Evolutionary conservation across 2,888 invertebrate species (phyloP).

Genomic region (Crepidodera aurea): DNA sequence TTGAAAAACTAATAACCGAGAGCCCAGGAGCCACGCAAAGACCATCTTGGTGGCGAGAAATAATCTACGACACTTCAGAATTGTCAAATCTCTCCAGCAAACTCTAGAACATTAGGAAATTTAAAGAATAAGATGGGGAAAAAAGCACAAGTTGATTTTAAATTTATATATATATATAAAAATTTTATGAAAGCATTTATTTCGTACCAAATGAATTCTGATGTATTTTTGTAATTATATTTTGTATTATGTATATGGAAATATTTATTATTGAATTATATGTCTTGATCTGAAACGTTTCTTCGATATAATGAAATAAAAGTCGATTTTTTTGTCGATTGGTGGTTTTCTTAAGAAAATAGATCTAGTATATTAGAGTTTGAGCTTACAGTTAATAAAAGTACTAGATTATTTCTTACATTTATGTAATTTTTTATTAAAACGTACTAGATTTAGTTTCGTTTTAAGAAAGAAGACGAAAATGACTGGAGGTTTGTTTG

Average conservation of each 20-base stretch:
- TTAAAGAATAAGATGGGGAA: too few relatives aligned
- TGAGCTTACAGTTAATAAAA: too few relatives aligned
- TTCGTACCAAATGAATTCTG: not conserved
- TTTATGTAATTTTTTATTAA: too few relatives aligned
- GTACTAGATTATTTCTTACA: too few relatives aligned
- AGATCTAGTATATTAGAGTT: too few relatives aligned
- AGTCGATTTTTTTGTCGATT: not conserved
- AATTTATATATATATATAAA: too few relatives aligned
- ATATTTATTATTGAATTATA: conserved; percentile 16
- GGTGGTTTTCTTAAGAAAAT: not conserved
- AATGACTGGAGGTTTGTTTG: too few relatives aligned
- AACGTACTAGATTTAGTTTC: too few relatives aligned
- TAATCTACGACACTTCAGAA: conserved; percentile 58
- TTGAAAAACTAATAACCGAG: conserved; percentile 75
- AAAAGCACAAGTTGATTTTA: too few relatives aligned
- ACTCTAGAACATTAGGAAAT: conserved; percentile 32
- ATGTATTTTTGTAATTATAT: conserved; percentile 23
- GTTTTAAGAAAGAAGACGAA: too few relatives aligned
- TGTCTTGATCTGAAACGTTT: not conserved
- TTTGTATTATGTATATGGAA: conserved; percentile 19
- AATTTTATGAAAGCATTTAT: conserved; percentile 14
- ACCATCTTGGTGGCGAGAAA: conserved; percentile 77
- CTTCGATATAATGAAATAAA: not conserved
- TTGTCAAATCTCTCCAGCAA: conserved; percentile 47
- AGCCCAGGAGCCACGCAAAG: conserved; percentile 74